Base-by-base conservation (phyloP, 2,113 vertebrate species). In the Coracopsis vasa region DNA sequence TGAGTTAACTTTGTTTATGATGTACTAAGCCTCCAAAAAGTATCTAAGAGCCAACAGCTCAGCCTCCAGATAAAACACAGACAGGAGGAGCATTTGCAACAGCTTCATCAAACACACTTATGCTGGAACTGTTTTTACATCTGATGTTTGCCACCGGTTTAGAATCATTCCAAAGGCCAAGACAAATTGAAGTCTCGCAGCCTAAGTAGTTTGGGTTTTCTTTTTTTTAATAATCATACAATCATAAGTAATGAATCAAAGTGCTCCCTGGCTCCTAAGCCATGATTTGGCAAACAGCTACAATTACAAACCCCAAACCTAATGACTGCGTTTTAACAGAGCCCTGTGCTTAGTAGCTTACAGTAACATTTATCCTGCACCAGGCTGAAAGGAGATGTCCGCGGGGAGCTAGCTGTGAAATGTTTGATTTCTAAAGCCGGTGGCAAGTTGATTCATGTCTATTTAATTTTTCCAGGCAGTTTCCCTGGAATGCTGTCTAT, bases 381-480 rank as follows among this genome's bases (percentile, higher is more conserved):
- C 56, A 37, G 85, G 90, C 95, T 95, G 91, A 85, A 86, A 86
- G 90, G 91, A 91, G 91, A 86, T 50, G 83, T 77, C 96, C 24
- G 3, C 29, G 3, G 96, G 96, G 96, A 96, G 58, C 75, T 94
- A 1, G 28, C 94, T 84, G 90, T 35, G 83, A 92, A 96, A 95
- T 62, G 88, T 62, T 91, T 56, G 95, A 96, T 95, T 94, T 87
- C 95, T 84, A 89, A 94, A 96, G 96, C 96, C 95, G 94, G 92
- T 16, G 1, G 95, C 95, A 94, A 89, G 83, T 96, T 96, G 96
- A 96, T 94, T 96, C 95, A 96, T 89, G 91, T 96, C 96, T 94
- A 94, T 95, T 96, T 96, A 97, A 95, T 97, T 96, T 96, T 96
- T 96, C 88, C 96, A 96, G 91, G 95, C 96, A 94, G 95, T 96